These are phyloP conservation scores for Lordiphosa collinella DNA, from an alignment of 1,140 invertebrate species.

Conservation along the genomic window DNA sequence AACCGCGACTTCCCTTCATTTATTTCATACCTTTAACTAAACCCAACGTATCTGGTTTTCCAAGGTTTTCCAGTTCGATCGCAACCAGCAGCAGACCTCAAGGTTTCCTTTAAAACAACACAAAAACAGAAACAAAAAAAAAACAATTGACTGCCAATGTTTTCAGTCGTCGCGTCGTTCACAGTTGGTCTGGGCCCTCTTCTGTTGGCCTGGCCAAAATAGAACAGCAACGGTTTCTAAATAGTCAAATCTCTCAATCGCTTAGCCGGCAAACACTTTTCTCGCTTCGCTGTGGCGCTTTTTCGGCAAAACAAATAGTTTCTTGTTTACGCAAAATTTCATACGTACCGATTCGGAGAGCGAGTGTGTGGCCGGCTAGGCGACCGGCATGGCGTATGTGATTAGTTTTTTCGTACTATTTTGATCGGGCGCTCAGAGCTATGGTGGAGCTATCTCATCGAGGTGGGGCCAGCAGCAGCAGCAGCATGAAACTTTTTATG, in stretches of 20 bases:
- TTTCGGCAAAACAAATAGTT: slow-evolving; percentile 47
- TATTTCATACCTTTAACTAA: slow-evolving; percentile 19
- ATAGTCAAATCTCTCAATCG: slow-evolving; percentile 35
- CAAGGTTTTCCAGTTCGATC: slow-evolving; percentile 73
- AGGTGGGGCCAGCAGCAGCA: slow-evolving; percentile 24
- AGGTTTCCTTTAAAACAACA: slow-evolving; percentile 55
- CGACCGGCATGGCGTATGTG: slow-evolving; percentile 54
- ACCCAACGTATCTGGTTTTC: slow-evolving; percentile 60
- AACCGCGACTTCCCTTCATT: neutral
- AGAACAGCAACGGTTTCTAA: slow-evolving; percentile 77
- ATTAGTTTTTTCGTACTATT: slow-evolving; percentile 78
- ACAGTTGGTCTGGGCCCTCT: slow-evolving; percentile 32
- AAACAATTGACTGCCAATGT: slow-evolving; percentile 28
- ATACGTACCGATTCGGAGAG: neutral
- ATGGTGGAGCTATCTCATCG: slow-evolving; percentile 13
- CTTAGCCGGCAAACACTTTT: slow-evolving; percentile 1
- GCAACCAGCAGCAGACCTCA: slow-evolving; percentile 34
- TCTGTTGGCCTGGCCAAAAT: slow-evolving; percentile 76
- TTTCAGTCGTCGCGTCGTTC: slow-evolving; percentile 18
- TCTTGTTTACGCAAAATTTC: slow-evolving; percentile 65
- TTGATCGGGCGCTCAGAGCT: slow-evolving; percentile 63
- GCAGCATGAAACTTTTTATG: slow-evolving; percentile 68
- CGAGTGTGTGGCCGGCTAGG: slow-evolving; percentile 49
- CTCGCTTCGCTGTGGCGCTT: neutral
- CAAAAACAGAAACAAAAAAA: slow-evolving; percentile 24